Base-by-base conservation (phyloP, 2,888 invertebrate genomes). In the Leptopilina syphax region DNA sequence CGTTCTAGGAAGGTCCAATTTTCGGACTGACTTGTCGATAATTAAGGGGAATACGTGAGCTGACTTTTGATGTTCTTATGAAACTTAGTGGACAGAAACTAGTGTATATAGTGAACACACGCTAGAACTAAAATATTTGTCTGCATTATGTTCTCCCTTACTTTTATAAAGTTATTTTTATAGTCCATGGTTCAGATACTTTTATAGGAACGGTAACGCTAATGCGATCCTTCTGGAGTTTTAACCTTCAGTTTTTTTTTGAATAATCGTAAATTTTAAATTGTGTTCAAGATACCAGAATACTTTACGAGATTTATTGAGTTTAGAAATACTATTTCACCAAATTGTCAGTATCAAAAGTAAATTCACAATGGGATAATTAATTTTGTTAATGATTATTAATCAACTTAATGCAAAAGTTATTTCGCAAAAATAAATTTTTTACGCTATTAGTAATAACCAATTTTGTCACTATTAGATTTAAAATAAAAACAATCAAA, bases 11-110 rank as follows among this genome's bases (percentile, higher is more conserved):
- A 68, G 76, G 54, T 82, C 76, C 73, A 80, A 82, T 82, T 82
- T 73, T 77, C 76, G 76, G 67, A 68, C 78, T 79, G 77, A 65
- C 68, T 68, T 27, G 54, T 68, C 68, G 57, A 60, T 76, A 81
- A 81, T 81, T 81, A 80, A 81, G 80, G 65, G 12, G 65, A 57
- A 68, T 80, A 80, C 80, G 81, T 80, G 81, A 77, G 76, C 41
- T 57, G 80, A 77, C 47, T 81, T 76, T 18, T 12, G 65, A 63
- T 60, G 3, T 65, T 78, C 73, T 57, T 57, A 57, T 41, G 57
- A 27, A 73, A 57, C 73, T 73, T 57, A 10, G 34, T 34, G 5
- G 18, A n/a, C 57, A 18, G 57, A 1, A 65, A 65, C 27, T 34
- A 24, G 6, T 65, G 65, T 34, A 65, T 34, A 60, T 18, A 24